Evolutionary conservation across 2,113 vertebrate species (phyloP), one percentile per base, ranked within the genome.

Genomic region (Orycteropus afer): DNA sequence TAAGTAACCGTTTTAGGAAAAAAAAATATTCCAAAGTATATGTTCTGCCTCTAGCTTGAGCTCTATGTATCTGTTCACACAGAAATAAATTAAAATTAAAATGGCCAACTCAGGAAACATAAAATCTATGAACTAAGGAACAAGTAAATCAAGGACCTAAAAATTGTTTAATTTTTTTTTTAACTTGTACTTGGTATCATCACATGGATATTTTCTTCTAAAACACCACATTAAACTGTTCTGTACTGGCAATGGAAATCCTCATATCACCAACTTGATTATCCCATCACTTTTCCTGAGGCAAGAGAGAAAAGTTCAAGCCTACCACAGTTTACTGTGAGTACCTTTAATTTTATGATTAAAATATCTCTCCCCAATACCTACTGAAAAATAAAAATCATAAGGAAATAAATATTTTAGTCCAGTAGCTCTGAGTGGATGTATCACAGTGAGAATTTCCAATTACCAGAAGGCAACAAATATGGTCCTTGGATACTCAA

Each of bases 51-150:
- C 40, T 73, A 51, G 14, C 65, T 69, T 69, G 10, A 81, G 20
- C 2, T 73, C 18, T 86, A 7, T 86, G 9, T 86, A 76, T 92
- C 49, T 77, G 14, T 14, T 22, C n/a, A 65, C 37, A 84, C 53
- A 18, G 88, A 93, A 87, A 9, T 25, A 7, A 94, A 93, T 80
- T n/a, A n/a, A n/a, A n/a, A n/a, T n/a, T n/a, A 86, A 89, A 86
- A 83, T 53, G 40, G 12, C 34, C 42, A 92, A 45, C 4, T 93
- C 34, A 77, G 25, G 3, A 2, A 6, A 79, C 77, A 3, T 90
- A 65, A 92, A 65, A 73, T 79, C 32, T 47, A 90, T 69, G 10
- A 74, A 34, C 7, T 71, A 9, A 12, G 8, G 7, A 25, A 74
- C 73, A 11, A 83, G 17, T 71, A 63, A 73, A 83, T 40, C 8